Conservation (phyloP, 2,113 vertebrate species). For the Phrynocephalus versicolor region DNA sequence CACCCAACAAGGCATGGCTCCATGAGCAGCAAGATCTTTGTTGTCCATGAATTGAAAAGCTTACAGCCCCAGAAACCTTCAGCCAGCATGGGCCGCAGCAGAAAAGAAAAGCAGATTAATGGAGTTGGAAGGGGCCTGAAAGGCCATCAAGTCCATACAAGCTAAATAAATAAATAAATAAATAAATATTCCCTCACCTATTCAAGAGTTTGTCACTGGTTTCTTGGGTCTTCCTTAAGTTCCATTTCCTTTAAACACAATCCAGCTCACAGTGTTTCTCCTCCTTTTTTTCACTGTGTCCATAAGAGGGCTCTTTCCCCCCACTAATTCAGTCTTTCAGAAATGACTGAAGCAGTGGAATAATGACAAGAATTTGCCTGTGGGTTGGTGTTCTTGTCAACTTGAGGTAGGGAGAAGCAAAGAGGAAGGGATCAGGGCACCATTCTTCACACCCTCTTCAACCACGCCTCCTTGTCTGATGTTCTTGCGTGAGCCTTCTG, state of each 20-base stretch:
- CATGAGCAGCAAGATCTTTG: no score
- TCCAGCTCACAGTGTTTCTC: background rate
- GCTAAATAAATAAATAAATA: background rate
- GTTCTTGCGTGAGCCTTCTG: background rate
- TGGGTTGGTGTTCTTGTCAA: background rate
- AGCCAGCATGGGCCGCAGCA: background rate
- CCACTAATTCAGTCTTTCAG: background rate
- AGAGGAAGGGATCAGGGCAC: background rate
- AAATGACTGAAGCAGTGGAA: background rate
- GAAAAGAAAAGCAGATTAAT: background rate
- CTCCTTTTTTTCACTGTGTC: background rate
- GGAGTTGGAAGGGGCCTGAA: no score
- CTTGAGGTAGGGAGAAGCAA: background rate
- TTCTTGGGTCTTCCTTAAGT: background rate
- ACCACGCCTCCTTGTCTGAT: background rate
- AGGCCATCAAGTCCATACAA: background rate
- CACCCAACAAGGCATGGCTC: no score
- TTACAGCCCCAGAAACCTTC: background rate
- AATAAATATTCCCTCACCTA: background rate
- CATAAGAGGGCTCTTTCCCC: background rate
- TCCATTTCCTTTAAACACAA: background rate
- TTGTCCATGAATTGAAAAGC: no score
- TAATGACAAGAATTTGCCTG: no score
- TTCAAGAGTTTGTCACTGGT: background rate
- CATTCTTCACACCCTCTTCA: background rate